These are phyloP conservation scores for Dryococelus australis DNA, from an alignment of 2,888 invertebrate genomes.

Conservation along the genomic window DNA sequence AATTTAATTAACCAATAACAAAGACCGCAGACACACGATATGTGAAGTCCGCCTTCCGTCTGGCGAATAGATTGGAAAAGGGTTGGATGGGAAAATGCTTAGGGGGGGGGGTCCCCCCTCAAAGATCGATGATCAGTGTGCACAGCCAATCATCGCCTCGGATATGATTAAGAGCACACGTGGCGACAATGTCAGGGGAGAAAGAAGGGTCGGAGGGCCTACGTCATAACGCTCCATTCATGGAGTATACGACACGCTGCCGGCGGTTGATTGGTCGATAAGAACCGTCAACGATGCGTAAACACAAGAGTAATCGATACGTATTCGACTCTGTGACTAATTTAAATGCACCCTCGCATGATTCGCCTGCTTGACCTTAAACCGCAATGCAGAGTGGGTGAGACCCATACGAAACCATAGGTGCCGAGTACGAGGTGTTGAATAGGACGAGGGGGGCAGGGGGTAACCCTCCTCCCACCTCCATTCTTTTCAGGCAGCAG, in stretches of 20 bases:
- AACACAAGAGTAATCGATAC: too few relatives aligned
- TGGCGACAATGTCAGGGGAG: background rate
- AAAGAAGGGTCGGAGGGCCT: background rate
- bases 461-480: too few relatives aligned
- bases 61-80: background rate
- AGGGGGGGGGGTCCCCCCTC: background rate
- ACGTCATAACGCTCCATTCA: background rate
- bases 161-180: background rate
- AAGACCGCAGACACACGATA: background rate
- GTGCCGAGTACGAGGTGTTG: too few relatives aligned
- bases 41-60: background rate
- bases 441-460: too few relatives aligned
- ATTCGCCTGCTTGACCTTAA: too few relatives aligned
- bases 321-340: too few relatives aligned
- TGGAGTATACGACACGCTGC: background rate
- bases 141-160: background rate
- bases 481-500: too few relatives aligned
- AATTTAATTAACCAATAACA: conserved; percentile 16
- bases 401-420: too few relatives aligned
- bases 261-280: background rate
- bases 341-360: too few relatives aligned
- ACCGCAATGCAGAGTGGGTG: too few relatives aligned
- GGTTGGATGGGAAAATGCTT: background rate
- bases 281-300: too few relatives aligned
- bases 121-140: background rate